These are phyloP conservation scores for Octonoba sinensis DNA, from an alignment of 2,888 invertebrate genomes.

Conservation along the genomic window DNA sequence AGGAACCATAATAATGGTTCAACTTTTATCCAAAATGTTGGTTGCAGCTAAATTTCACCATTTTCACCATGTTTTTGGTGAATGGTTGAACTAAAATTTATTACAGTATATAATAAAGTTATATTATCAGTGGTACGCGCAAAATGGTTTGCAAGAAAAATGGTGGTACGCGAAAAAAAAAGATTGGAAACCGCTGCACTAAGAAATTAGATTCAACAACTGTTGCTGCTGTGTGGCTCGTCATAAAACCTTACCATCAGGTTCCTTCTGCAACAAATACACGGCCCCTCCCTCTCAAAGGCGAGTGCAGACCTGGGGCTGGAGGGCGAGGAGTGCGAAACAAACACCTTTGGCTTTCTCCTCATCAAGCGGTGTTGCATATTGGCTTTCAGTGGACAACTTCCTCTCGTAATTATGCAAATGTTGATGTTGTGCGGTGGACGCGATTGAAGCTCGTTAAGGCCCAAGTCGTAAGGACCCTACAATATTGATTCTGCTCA, in stretches of 20 bases:
- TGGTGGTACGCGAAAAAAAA: too few species aligned
- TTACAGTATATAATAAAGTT: too few species aligned
- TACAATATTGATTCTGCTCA: conserved; percentile 49
- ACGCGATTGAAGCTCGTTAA: conserved; percentile 53
- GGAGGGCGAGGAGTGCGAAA: neutral
- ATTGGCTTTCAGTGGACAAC: conserved; percentile 62
- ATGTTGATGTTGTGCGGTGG: conserved; percentile 63
- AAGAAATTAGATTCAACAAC: too few species aligned
- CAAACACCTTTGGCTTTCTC: conserved; percentile 58
- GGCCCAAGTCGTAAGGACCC: conserved; percentile 11
- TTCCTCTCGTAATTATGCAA: conserved; percentile 61
- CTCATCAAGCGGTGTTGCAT: conserved; percentile 49
- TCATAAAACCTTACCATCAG: neutral
- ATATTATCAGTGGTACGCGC: too few species aligned
- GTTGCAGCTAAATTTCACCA: too few species aligned
- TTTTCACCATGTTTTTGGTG: too few species aligned
- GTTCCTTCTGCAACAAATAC: neutral
- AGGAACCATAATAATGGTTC: too few species aligned
- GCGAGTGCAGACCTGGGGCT: neutral
- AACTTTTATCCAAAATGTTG: too few species aligned
- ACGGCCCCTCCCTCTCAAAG: conserved; percentile 19
- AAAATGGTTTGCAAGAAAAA: too few species aligned
- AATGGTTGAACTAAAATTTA: too few species aligned
- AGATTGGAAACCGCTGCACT: too few species aligned
- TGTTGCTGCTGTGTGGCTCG: too few species aligned